Evolutionary conservation across 2,113 vertebrate genomes (phyloP).

Genomic region (Pseudopipra pipra): DNA sequence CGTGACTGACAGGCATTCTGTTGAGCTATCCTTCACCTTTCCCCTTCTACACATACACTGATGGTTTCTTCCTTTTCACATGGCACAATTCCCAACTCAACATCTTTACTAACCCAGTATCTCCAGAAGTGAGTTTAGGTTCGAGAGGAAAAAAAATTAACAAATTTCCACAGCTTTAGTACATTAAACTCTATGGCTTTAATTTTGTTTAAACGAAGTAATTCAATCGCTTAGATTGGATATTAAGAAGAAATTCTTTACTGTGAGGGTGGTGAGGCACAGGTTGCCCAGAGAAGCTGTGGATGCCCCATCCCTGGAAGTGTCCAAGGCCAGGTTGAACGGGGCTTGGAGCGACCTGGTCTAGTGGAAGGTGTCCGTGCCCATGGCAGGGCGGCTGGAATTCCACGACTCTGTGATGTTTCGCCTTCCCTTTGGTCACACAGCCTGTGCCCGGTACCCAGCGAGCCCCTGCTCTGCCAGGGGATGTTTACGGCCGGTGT

Average conservation of each 20-base stretch:
- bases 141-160: not conserved
- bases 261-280: not conserved
- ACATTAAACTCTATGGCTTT: not conserved
- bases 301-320: not conserved
- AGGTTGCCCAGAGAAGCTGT: not conserved
- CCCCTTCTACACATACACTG: not conserved
- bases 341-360: accelerated
- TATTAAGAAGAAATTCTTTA: not conserved
- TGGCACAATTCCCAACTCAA: not conserved
- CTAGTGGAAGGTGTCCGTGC: not conserved
- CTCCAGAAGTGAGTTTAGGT: not conserved
- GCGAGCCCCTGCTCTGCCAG: accelerated
- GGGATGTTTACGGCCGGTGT: not conserved
- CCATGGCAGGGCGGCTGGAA: not conserved
- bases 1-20: not conserved
- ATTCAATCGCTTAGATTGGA: not conserved
- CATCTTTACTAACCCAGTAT: not conserved
- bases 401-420: not conserved
- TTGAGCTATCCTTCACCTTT: not conserved
- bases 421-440: not conserved
- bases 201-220: not conserved
- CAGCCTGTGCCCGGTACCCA: not conserved
- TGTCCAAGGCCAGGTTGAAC: not conserved
- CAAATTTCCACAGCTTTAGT: not conserved
- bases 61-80: not conserved